Evolutionary conservation across 1,140 invertebrate species (phyloP), one percentile per base, ranked within the genome.

Genomic region (Cydia pomonella): DNA sequence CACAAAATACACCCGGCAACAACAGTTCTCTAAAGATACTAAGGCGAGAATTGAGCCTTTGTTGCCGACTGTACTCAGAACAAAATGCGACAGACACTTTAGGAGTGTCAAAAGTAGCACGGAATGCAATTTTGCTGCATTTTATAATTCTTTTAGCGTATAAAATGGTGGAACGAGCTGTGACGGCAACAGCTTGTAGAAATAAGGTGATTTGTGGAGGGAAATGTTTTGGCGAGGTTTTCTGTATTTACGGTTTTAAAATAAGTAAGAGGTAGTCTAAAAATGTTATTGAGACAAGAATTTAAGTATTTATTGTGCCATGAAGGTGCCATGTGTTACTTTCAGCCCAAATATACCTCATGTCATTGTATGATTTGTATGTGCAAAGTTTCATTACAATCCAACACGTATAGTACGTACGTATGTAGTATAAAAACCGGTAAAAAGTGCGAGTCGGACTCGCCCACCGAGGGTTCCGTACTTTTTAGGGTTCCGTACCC

Each of bases 131-230:
- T 41, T 21, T 38, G 27, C 64, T 33, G 64, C 64, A 69, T 69
- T 69, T 69, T 69, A 69, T 69, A 69, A 69, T 69, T 69, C 64
- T 38, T 69, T 69, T 18, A 21, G 64, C n/a, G 64, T 33, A 33
- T 33, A 69, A 69, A 33, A 63, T 63, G 23, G n/a, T 29, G 29
- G n/a, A 29, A 38, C 29, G 64, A 69, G 33, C 21, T 9, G 62
- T 69, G 53, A 59, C 53, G 53, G 18, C 3, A 23, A 59, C 53
- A 59, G 53, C 53, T 59, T 59, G 53, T 23, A 10, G 21, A 10
- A 59, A 23, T 21, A 23, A 23, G 21, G 18, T 23, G 53, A 59
- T 59, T 59, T 59, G 53, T 59, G 21, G 21, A 53, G 6, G 53
- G 21, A 59, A 50, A 50, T 50, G 6, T 18, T 50, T 18, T 18